Conservation (phyloP, 2,113 vertebrate genomes). For the Neodontobutis hainanensis region DNA sequence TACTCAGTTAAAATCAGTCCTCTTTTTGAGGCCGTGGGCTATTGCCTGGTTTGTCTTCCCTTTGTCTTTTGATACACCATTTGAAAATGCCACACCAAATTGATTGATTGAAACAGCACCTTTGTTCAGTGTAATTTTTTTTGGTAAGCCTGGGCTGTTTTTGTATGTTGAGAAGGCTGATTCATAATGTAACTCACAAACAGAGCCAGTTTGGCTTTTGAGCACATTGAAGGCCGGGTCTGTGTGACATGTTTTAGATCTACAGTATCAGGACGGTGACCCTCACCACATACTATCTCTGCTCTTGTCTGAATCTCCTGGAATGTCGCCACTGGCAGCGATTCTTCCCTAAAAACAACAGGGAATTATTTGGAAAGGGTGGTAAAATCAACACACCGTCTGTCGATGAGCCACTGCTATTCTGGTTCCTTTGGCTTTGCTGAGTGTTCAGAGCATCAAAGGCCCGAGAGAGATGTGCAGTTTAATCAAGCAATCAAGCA, state of each 20-base stretch:
- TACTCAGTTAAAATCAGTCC: no score
- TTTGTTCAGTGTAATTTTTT: no score
- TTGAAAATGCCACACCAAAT: no score
- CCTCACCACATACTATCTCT: conserved; percentile 47
- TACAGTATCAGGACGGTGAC: conserved; percentile 32
- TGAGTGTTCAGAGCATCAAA: conserved; percentile 60
- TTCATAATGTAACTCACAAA: not conserved
- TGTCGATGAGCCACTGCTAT: conserved; percentile 65
- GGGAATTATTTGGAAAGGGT: conserved; percentile 64
- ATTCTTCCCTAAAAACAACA: conserved; percentile 63
- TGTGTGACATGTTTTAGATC: conserved; percentile 52
- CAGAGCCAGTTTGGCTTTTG: conserved; percentile 16
- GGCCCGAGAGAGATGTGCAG: conserved; percentile 35
- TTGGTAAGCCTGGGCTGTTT: no score
- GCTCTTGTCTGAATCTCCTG: conserved; percentile 46
- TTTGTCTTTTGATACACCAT: no score
- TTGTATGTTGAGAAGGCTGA: no score
- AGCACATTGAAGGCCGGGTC: conserved; percentile 52
- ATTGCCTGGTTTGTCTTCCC: no score
- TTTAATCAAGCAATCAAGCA: conserved; percentile 67
- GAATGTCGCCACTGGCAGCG: conserved; percentile 55
- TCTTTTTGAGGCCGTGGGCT: no score
- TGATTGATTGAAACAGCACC: no score
- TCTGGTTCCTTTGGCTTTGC: conserved; percentile 63
- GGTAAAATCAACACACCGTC: conserved; percentile 64